These are phyloP conservation scores for Hippocampus barbouri DNA, from an alignment of 2,113 vertebrate genomes.

Conservation along the genomic window DNA sequence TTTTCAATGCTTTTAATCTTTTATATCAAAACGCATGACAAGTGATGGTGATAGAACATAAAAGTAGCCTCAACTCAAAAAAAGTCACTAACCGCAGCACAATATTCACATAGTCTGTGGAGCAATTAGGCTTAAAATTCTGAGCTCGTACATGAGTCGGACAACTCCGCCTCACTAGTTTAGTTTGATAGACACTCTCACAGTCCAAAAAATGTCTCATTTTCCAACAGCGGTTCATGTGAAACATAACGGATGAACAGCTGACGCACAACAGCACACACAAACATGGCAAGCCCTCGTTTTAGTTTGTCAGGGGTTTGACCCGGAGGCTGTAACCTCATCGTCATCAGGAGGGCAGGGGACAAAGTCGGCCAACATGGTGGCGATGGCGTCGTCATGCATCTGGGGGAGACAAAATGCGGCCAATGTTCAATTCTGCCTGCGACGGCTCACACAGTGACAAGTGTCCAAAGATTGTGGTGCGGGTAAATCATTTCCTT, in stretches of 20 bases:
- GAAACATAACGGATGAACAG: no score
- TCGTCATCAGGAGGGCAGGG: slow-evolving; percentile 85
- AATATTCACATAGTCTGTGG: neutral
- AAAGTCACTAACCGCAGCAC: slow-evolving; percentile 8
- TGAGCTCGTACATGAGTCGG: neutral
- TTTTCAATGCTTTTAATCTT: slow-evolving; percentile 24
- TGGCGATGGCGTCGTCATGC: slow-evolving; percentile 76
- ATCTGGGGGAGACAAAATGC: slow-evolving; percentile 41
- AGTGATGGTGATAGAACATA: slow-evolving; percentile 22
- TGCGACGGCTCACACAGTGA: no score
- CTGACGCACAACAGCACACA: no score
- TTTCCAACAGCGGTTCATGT: neutral
- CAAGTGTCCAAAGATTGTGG: no score
- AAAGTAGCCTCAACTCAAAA: slow-evolving; percentile 21
- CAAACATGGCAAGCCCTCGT: neutral
- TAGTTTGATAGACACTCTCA: neutral
- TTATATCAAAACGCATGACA: slow-evolving; percentile 36
- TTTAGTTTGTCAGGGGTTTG: neutral
- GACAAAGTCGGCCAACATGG: slow-evolving; percentile 88
- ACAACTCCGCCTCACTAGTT: neutral
- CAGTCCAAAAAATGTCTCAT: neutral
- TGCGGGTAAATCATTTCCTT: neutral
- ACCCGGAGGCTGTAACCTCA: slow-evolving; percentile 64
- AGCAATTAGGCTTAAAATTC: neutral
- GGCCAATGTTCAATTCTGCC: neutral